Percentiles rank a stretch among this genome's conserved stretches.
phyloP scores from a whole-genome alignment of 2,888 invertebrate genomes.

The Zhuqinia jingwanae region DNA sequence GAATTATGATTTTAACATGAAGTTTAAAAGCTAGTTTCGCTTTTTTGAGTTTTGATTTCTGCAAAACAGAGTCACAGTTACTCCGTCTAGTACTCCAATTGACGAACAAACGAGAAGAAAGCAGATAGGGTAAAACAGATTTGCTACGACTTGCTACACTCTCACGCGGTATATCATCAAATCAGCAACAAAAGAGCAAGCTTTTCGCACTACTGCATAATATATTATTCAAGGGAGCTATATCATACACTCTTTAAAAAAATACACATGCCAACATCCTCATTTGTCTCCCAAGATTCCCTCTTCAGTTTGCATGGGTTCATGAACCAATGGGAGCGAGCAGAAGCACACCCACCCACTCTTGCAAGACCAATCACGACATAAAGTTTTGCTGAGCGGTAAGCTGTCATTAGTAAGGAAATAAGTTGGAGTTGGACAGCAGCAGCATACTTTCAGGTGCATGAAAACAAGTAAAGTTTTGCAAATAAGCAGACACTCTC shows the following conservation, averaged over 20 bases:
- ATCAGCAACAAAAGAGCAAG: neutral
- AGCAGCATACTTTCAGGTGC: constrained; percentile 4
- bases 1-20: neutral
- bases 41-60: neutral
- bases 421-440: too few species aligned
- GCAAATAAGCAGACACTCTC: constrained; percentile 4
- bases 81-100: constrained; percentile 56
- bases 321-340: constrained; percentile 5
- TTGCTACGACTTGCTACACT: constrained; percentile 11
- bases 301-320: constrained; percentile 34
- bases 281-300: constrained; percentile 45
- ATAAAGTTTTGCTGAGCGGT: neutral
- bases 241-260: constrained; percentile 12
- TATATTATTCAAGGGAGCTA: neutral
- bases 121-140: neutral
- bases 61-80: constrained; percentile 49
- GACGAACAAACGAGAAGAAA: constrained; percentile 51
- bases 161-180: constrained; percentile 30
- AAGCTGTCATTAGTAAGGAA: constrained; percentile 31
- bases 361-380: neutral
- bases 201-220: too few species aligned
- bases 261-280: constrained; percentile 47
- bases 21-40: neutral
- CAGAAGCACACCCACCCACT: constrained; percentile 38
- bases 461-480: neutral